Conservation (phyloP, 1,140 invertebrate genomes). For the Seison nebaliae region DNA sequence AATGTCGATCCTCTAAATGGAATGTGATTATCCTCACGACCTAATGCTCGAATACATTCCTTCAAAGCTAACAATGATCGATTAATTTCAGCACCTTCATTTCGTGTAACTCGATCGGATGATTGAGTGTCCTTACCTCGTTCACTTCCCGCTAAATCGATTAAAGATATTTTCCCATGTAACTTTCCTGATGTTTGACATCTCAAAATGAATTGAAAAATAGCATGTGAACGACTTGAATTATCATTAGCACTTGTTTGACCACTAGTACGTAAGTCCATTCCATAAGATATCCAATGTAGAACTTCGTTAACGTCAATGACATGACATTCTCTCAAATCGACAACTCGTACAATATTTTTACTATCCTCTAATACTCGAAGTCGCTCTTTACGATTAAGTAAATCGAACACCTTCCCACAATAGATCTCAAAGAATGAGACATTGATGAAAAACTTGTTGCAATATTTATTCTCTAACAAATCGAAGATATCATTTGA, state of each 20-base stretch:
- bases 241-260: constrained; percentile 71
- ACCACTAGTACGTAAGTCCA: constrained; percentile 47
- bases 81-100: constrained; percentile 97
- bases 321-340: constrained; percentile 56
- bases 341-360: constrained; percentile 65
- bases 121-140: constrained; percentile 87
- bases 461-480: constrained; percentile 46
- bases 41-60: constrained; percentile 84
- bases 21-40: constrained; percentile 58
- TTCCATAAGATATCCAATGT: constrained; percentile 45
- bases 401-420: constrained; percentile 77
- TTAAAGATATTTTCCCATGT: constrained; percentile 89
- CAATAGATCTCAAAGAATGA: constrained; percentile 92
- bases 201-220: constrained; percentile 43
- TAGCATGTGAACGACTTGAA: constrained; percentile 70
- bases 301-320: constrained; percentile 60
- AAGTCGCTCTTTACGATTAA: constrained; percentile 76
- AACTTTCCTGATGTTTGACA: constrained; percentile 30
- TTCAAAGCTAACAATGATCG: constrained; percentile 82
- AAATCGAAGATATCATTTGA: constrained; percentile 65
- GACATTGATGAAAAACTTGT: constrained; percentile 50
- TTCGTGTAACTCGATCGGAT: constrained; percentile 68
- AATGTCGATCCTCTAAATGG: constrained; percentile 89
- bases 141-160: constrained; percentile 61
- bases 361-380: constrained; percentile 71